phyloP scores from a whole-genome alignment of 2,888 invertebrate genomes.

The Molanna angustata region DNA sequence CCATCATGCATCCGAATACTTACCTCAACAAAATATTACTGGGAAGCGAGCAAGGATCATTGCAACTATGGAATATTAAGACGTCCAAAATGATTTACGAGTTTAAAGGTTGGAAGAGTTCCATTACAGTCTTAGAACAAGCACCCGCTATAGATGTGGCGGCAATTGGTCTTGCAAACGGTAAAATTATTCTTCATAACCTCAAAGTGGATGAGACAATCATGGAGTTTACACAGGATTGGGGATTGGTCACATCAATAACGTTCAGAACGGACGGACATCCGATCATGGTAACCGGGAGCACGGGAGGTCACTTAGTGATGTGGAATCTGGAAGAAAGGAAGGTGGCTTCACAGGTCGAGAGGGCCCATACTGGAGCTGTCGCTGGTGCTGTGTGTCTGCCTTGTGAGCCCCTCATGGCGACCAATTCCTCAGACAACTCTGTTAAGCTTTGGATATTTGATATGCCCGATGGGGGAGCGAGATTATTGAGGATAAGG shows the following conservation, averaged over 20 bases:
- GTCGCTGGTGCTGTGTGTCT: slow-evolving; percentile 83
- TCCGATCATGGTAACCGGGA: slow-evolving; percentile 84
- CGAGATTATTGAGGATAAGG: slow-evolving; percentile 73
- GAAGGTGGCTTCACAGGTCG: slow-evolving; percentile 74
- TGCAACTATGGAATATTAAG: slow-evolving; percentile 90
- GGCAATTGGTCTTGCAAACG: slow-evolving; percentile 81
- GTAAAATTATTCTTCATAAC: slow-evolving; percentile 84
- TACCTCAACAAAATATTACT: slow-evolving; percentile 92
- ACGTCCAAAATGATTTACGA: slow-evolving; percentile 72
- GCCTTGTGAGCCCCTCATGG: slow-evolving; percentile 83
- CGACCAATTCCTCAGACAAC: slow-evolving; percentile 93
- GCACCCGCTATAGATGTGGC: slow-evolving; percentile 92
- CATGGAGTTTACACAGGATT: slow-evolving; percentile 86
- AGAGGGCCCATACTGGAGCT: slow-evolving; percentile 71
- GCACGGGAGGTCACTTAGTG: slow-evolving; percentile 79
- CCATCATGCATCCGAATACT: slow-evolving; percentile 88
- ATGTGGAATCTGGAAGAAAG: slow-evolving; percentile 91
- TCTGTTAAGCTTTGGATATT: slow-evolving; percentile 89
- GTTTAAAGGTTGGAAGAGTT: slow-evolving; percentile 70
- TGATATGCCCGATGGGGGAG: slow-evolving; percentile 89
- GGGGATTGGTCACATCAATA: slow-evolving; percentile 82
- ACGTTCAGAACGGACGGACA: slow-evolving; percentile 83
- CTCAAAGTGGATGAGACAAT: slow-evolving; percentile 79
- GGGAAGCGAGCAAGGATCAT: slow-evolving; percentile 77
- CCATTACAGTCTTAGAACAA: slow-evolving; percentile 75